A percentile compares a stretch with the other conserved stretches of the same genome.
These are phyloP conservation scores for Echiichthys vipera DNA, from an alignment of 2,797 vertebrate genomes.

Conservation along the genomic window DNA sequence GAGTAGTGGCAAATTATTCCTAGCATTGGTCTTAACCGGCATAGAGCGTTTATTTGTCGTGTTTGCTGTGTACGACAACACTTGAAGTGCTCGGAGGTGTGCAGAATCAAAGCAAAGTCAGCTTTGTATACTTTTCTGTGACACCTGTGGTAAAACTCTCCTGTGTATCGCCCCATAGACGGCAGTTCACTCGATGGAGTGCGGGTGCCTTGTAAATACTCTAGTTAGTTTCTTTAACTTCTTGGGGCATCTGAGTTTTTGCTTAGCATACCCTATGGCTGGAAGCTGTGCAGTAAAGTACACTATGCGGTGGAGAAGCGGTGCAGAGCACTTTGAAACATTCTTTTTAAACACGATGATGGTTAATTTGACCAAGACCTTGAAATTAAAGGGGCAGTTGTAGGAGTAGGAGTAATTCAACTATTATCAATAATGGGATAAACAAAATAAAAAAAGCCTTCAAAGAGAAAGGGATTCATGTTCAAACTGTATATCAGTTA, in stretches of 20 bases:
- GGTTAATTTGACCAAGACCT: conserved; percentile 21
- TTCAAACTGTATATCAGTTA: conserved; percentile 28
- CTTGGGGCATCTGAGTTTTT: conserved; percentile 42
- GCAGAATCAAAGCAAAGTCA: conserved; percentile 9
- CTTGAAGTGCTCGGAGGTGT: conserved; percentile 26
- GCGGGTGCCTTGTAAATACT: conserved; percentile 72
- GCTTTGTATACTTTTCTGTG: conserved; percentile 40
- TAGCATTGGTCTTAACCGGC: conserved; percentile 40
- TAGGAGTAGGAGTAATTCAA: neutral
- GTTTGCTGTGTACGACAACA: conserved; percentile 26
- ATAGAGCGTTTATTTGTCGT: conserved; percentile 15
- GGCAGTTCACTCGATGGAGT: neutral
- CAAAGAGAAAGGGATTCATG: neutral
- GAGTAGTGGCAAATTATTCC: conserved; percentile 4
- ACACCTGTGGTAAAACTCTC: conserved; percentile 13
- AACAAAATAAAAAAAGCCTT: neutral
- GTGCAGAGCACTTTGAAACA: conserved; percentile 33
- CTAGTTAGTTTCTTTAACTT: conserved; percentile 66
- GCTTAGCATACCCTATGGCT: conserved; percentile 40
- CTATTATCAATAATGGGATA: neutral
- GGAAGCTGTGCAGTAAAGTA: conserved; percentile 30
- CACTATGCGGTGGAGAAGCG: conserved; percentile 46
- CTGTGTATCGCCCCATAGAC: neutral
- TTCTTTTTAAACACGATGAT: neutral
- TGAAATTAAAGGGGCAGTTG: conserved; percentile 35